phyloP scores from a whole-genome alignment of 2,113 vertebrate genomes.

The Aegithalos caudatus region DNA sequence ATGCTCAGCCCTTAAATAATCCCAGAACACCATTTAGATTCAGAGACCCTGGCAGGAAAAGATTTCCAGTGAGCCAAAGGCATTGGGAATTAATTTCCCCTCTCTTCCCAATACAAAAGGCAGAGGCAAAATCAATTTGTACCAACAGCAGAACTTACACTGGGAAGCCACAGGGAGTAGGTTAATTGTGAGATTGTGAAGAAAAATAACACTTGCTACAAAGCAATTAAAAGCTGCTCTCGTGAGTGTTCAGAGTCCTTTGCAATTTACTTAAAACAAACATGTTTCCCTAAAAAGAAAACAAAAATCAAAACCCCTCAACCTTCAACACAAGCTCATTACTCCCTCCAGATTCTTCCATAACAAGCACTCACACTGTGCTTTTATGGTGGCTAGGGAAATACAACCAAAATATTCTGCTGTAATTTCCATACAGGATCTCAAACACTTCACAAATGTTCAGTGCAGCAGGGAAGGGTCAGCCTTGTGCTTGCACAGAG shows the following conservation, averaged over 20 bases:
- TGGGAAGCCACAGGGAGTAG: neutral
- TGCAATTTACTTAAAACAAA: conserved; percentile 35
- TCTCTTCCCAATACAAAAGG: neutral
- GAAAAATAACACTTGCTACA: conserved; percentile 15
- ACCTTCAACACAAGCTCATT: neutral
- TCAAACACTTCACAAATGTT: neutral
- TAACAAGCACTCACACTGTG: fast-evolving
- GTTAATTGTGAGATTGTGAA: conserved; percentile 14
- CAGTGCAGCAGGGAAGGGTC: neutral
- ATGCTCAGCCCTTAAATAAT: neutral
- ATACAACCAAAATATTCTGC: neutral
- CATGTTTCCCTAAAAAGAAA: neutral
- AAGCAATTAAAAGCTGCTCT: conserved; percentile 36
- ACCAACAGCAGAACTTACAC: neutral
- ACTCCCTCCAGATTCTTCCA: neutral
- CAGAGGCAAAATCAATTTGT: neutral
- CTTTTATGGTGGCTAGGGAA: neutral
- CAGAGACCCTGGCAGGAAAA: neutral
- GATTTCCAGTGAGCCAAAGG: neutral
- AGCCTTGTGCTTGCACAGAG: neutral
- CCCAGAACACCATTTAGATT: neutral
- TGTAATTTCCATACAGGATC: neutral
- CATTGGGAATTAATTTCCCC: neutral
- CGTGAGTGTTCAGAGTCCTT: neutral
- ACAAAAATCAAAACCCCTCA: neutral